Percentiles rank a stretch among this genome's conserved stretches.
Conservation (phyloP, 2,888 invertebrate genomes). For the Drosophila nigricruria region DNA sequence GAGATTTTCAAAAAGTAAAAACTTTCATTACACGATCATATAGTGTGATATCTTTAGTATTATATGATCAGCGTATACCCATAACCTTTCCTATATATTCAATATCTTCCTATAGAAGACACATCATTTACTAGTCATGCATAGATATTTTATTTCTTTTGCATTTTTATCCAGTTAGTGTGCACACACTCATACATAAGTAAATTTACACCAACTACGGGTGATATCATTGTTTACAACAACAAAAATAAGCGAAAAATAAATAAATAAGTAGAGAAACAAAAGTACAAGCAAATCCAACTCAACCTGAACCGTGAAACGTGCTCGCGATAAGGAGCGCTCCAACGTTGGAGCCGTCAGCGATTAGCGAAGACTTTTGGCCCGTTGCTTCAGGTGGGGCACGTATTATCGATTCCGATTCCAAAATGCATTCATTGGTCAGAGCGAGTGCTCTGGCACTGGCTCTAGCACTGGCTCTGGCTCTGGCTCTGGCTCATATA, state of each 20-base stretch:
- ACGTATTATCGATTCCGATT: constrained; percentile 80
- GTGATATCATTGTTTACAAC: constrained; percentile 50
- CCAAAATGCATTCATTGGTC: constrained; percentile 67
- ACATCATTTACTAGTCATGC: neutral
- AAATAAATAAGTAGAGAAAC: constrained; percentile 11
- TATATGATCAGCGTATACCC: neutral
- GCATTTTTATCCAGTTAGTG: constrained; percentile 34
- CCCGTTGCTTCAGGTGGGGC: constrained; percentile 41
- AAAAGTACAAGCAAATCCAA: constrained; percentile 34
- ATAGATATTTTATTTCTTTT: neutral
- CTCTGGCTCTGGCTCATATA: constrained; percentile 46
- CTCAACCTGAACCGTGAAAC: constrained; percentile 54
- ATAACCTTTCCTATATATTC: neutral
- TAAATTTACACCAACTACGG: constrained; percentile 36
- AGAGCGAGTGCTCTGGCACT: constrained; percentile 25
- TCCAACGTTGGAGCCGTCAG: constrained; percentile 24
- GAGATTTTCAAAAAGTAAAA: neutral
- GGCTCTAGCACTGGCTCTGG: constrained; percentile 6
- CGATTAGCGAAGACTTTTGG: constrained; percentile 36
- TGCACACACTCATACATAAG: constrained; percentile 17
- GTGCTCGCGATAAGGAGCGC: constrained; percentile 69
- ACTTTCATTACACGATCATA: neutral
- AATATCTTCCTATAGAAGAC: neutral
- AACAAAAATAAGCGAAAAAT: constrained; percentile 13
- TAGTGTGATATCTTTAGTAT: neutral